Conservation (phyloP, 1,140 invertebrate species). For the Diorhabda carinulata region DNA sequence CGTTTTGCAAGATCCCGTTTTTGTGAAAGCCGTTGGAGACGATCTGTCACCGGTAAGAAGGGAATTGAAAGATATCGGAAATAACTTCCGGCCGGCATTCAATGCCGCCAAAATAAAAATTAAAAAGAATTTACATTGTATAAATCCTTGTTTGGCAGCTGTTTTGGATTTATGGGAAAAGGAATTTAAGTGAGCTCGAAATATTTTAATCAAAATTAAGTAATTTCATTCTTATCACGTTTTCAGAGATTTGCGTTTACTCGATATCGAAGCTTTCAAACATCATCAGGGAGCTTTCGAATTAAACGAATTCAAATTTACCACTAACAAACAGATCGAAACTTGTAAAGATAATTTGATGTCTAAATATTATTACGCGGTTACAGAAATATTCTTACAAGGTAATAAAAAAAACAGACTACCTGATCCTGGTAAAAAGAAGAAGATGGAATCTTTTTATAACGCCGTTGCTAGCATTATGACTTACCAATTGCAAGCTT, state of each 20-base stretch:
- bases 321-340: slow-evolving; percentile 58
- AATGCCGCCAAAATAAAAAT: slow-evolving; percentile 51
- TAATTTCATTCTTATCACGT: slow-evolving; percentile 7
- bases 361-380: slow-evolving; percentile 59
- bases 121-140: slow-evolving; percentile 65
- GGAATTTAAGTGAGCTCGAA: slow-evolving; percentile 66
- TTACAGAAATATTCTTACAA: slow-evolving; percentile 61
- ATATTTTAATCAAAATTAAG: not conserved
- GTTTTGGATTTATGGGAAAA: slow-evolving; percentile 79
- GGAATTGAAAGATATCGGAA: slow-evolving; percentile 62
- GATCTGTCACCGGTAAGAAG: slow-evolving; percentile 52
- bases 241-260: slow-evolving; percentile 46
- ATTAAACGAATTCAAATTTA: slow-evolving; percentile 57
- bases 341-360: slow-evolving; percentile 53
- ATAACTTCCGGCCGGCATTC: slow-evolving; percentile 58
- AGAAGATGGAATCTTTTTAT: slow-evolving; percentile 71
- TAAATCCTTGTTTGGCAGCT: slow-evolving; percentile 78
- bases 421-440: slow-evolving; percentile 62
- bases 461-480: slow-evolving; percentile 81
- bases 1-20: slow-evolving; percentile 71
- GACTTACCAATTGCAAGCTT: slow-evolving; percentile 76
- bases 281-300: slow-evolving; percentile 56
- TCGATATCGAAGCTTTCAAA: slow-evolving; percentile 54
- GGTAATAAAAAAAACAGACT: slow-evolving; percentile 73
- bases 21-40: slow-evolving; percentile 46